Evolutionary conservation across 1,140 invertebrate genomes (phyloP).

Genomic region (Papilio helenus): DNA sequence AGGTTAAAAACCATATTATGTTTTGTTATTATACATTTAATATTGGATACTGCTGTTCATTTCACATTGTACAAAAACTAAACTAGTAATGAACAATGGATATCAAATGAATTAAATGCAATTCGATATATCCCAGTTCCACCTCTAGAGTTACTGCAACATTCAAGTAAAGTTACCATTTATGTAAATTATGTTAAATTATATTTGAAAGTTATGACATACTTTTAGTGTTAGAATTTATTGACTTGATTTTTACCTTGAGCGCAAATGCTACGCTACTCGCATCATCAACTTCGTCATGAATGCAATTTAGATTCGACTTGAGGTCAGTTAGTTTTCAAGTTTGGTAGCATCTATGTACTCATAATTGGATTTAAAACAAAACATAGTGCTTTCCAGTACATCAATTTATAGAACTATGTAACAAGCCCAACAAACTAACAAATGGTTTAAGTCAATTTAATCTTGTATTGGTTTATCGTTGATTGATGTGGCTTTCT

Average conservation of each 20-base stretch:
- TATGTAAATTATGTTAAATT: neutral
- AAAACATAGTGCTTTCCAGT: neutral
- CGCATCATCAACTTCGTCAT: neutral
- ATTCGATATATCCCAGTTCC: neutral
- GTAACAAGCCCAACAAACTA: neutral
- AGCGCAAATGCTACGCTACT: neutral
- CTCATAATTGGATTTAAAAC: neutral
- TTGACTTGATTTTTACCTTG: neutral
- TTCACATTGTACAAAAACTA: neutral
- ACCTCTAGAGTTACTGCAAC: neutral
- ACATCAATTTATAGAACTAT: neutral
- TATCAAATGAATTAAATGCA: conserved; percentile 7
- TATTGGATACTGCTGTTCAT: neutral
- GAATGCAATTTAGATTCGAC: neutral
- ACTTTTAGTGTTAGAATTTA: conserved; percentile 1
- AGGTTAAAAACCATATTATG: neutral
- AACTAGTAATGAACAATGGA: neutral
- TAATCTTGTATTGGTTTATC: conserved; percentile 1
- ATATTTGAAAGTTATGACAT: conserved; percentile 17
- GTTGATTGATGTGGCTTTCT: conserved; percentile 18
- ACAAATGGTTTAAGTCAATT: neutral
- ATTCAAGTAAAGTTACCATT: neutral
- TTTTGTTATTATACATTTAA: neutral
- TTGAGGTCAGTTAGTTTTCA: conserved; percentile 4
- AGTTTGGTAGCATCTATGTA: neutral